Evolutionary conservation across 1,140 invertebrate species (phyloP).

Genomic region (Drosophila murphyi): DNA sequence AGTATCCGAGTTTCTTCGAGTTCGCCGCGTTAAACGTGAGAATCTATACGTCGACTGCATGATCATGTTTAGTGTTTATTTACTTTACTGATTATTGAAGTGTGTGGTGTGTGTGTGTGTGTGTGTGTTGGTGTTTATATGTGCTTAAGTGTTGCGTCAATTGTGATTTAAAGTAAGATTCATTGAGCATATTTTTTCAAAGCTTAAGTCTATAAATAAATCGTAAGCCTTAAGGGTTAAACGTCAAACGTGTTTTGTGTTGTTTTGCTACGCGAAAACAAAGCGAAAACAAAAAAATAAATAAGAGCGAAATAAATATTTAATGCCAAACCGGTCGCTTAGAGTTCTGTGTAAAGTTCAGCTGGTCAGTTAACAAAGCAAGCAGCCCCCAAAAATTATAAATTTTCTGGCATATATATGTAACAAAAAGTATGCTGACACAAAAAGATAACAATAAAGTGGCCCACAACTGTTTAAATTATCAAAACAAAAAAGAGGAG

Average conservation of each 20-base stretch:
- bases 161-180: constrained; percentile 55
- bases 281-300: constrained; percentile 17
- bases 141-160: constrained; percentile 53
- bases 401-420: constrained; percentile 43
- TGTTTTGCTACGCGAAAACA: constrained; percentile 9
- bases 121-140: constrained; percentile 45
- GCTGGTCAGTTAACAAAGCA: constrained; percentile 41
- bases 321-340: constrained; percentile 47
- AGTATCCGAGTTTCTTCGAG: constrained; percentile 28
- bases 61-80: constrained; percentile 58
- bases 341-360: constrained; percentile 37
- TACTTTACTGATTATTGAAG: constrained; percentile 72
- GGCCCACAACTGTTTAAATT: constrained; percentile 55
- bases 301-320: constrained; percentile 32
- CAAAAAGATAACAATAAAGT: constrained; percentile 72
- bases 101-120: constrained; percentile 67
- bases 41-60: constrained; percentile 9
- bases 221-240: constrained; percentile 41
- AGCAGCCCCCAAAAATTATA: constrained; percentile 9
- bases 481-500: constrained; percentile 34
- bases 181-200: constrained; percentile 66
- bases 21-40: constrained; percentile 45
- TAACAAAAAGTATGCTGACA: constrained; percentile 32
- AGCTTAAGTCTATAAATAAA: constrained; percentile 68
- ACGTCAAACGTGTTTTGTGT: constrained; percentile 66